Base-by-base conservation (phyloP, 92 coral and sea anemone genomes). In the Heteractis magnifica region DNA sequence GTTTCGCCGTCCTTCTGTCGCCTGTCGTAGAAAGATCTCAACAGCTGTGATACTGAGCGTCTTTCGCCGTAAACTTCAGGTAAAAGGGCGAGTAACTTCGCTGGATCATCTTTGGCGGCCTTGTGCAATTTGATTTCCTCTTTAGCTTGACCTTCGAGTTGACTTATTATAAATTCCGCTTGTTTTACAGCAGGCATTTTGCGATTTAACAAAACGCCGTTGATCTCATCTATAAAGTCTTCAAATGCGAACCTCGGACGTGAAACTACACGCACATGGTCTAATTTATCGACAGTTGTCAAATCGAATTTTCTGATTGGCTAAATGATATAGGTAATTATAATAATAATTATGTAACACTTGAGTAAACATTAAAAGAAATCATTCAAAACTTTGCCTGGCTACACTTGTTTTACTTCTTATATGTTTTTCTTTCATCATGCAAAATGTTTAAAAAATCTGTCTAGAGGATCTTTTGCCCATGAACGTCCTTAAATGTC, bases 1-100 rank as follows among this genome's bases (percentile, higher is more conserved):
- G 76, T 58, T 68, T 86, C 89, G 8, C 81, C 77, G 14, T 85
- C 88, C 1, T 52, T 71, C 72, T 85, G 88, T 52, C 79, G 6
- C 55, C 88, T 10, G 11, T 85, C 89, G 65, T 71, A 86, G 26
- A 86, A 79, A 18, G 15, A 20, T 14, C 74, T 71, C 9, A 82
- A 80, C 6, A 82, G 79, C 52, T 82, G 86, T 50, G 86, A 19
- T n/a, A 72, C 53, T 15, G 86, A 72, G 10, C 86, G 68, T 34
- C 64, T 71, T 19, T 82, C 86, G 4, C 86, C 79, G 52, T 72
- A 73, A 4, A 80, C 86, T 15, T 51, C 72, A 15, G 26, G 86
- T 51, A 82, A 52, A 14, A 82, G 26, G 0, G 21, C 81, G 51
- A 72, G 12, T 5, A 82, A 0, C 53, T 26, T 50, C n/a, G 3